Conservation (phyloP, 2,888 invertebrate species). For the Diachrysia chrysitis region DNA sequence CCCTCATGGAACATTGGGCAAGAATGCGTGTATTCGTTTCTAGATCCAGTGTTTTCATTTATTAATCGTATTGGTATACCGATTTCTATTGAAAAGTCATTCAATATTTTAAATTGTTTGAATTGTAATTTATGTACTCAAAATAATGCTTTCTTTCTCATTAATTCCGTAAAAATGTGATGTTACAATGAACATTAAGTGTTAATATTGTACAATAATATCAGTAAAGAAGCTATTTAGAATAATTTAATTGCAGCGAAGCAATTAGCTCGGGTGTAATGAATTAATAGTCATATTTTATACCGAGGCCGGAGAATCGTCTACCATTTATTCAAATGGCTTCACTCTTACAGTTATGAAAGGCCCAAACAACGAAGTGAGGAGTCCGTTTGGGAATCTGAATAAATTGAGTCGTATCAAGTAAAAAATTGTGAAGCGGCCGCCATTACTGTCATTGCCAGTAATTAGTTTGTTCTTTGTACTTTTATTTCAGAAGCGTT, state of each 20-base stretch:
- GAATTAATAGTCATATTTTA: conserved; percentile 54
- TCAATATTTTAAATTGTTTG: too few species aligned
- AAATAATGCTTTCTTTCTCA: too few species aligned
- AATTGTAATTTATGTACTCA: too few species aligned
- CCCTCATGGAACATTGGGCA: too few species aligned
- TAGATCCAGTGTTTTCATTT: too few species aligned
- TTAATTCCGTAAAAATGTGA: neutral
- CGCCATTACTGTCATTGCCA: conserved; percentile 11
- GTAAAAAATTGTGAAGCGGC: conserved; percentile 15
- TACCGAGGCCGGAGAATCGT: conserved; percentile 43
- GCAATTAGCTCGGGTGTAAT: conserved; percentile 53
- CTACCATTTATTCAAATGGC: conserved; percentile 53
- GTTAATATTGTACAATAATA: conserved; percentile 39
- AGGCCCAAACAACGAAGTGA: conserved; percentile 41
- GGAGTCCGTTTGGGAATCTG: conserved; percentile 30
- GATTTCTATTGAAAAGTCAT: too few species aligned
- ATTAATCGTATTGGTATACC: too few species aligned
- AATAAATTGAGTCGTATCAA: conserved; percentile 38
- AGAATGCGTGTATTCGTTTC: too few species aligned
- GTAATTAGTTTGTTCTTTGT: conserved; percentile 22
- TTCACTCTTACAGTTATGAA: conserved; percentile 47
- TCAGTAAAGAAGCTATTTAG: conserved; percentile 49
- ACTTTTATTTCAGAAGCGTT: neutral
- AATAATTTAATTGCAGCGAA: conserved; percentile 52
- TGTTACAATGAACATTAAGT: conserved; percentile 17